Evolutionary conservation across 2,888 invertebrate species (phyloP), one percentile per base, ranked within the genome.

Genomic region (Sphaerophoria rueppellii): DNA sequence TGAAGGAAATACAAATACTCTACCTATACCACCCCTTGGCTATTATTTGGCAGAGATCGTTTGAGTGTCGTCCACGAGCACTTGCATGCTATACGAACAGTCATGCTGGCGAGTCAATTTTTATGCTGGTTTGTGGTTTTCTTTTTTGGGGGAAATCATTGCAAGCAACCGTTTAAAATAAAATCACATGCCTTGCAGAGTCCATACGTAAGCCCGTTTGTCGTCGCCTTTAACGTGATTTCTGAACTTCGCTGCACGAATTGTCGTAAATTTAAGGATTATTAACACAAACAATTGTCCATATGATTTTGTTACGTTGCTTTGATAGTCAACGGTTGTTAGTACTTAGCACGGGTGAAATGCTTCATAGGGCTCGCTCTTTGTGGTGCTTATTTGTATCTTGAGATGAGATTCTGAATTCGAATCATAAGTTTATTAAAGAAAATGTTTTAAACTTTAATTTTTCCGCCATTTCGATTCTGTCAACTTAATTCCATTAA

Each of bases 231-330:
- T 14, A 58, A 12, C 54, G 60, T 50, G 50, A 43, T 54, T 43
- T 60, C 50, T 24, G 63, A 32, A 52, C 60, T 43, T 65, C 50
- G 11, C 54, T 40, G 52, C 85, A 85, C 85, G 85, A 85, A 85
- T 70, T 81, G 70, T 76, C 80, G 81, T 85, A 85, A 85, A 85
- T 72, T 81, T 37, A 81, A 76, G 72, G 80, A 81, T 76, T 85
- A 85, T 85, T 85, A 85, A 76, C 85, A 73, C 81, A 85, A 81
- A 85, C 76, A 72, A 63, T 75, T 85, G 75, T 60, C 55, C 63
- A 65, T 65, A 50, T 52, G 52, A 69, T 52, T 65, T 58, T 54
- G 16, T 69, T 34, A 57, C 40, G 24, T 61, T 65, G 57, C 50
- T 32, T 65, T 55, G 24, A 24, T 24, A 2, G 24, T 24, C 24